These are phyloP conservation scores for Tipula unca DNA, from an alignment of 2,888 invertebrate genomes.

Conservation along the genomic window DNA sequence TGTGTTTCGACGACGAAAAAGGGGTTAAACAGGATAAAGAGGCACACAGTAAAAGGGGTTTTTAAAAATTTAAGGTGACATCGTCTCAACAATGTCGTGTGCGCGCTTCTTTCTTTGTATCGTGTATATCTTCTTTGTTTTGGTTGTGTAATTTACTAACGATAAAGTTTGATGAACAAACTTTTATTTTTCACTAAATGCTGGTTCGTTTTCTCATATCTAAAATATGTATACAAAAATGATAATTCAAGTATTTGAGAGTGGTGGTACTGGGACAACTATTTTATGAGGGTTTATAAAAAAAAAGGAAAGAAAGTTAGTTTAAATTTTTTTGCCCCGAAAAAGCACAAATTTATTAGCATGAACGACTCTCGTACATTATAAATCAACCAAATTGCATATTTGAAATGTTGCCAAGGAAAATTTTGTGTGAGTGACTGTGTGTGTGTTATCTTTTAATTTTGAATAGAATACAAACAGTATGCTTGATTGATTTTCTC, in stretches of 20 bases:
- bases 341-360: constrained; percentile 14
- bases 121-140: background rate
- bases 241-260: background rate
- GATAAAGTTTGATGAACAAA: background rate
- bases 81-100: background rate
- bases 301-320: too few relatives aligned
- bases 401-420: background rate
- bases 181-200: background rate
- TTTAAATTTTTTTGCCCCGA: background rate
- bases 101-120: background rate
- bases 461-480: background rate
- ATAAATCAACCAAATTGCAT: background rate
- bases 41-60: background rate
- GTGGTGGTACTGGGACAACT: background rate
- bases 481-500: background rate
- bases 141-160: background rate
- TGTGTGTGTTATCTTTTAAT: background rate
- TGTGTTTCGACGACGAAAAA: background rate
- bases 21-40: background rate
- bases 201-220: background rate
- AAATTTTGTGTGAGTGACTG: background rate
- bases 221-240: background rate
- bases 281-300: background rate
- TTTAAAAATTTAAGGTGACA: constrained; percentile 8
- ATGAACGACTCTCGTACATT: background rate